Evolutionary conservation across 2,888 invertebrate genomes (phyloP), one percentile per base, ranked within the genome.

Genomic region (Lasioglossum morio): DNA sequence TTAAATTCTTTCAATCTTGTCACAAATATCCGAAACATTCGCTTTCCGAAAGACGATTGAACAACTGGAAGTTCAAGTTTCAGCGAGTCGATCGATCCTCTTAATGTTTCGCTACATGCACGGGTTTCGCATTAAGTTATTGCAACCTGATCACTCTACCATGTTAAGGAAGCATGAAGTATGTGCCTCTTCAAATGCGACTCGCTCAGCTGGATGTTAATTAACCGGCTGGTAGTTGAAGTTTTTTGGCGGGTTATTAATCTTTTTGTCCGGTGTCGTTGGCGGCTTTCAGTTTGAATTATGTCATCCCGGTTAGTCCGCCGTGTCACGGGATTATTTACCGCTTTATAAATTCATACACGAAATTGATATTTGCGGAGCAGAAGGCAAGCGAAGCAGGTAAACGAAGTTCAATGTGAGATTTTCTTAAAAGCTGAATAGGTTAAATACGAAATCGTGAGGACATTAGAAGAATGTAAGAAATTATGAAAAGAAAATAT

Each of bases 121-220:
- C 27, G 69, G 37, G 37, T 53, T 77, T 69, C 69, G 66, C n/a
- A 69, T 77, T 53, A 37, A 34, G n/a, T 77, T 69, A 77, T 34
- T 48, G 37, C 77, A 37, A 69, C 37, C 12, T 37, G 48, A 4
- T 53, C 66, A 48, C 48, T 69, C 48, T 34, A 53, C 77, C 69
- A 66, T 69, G 53, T 19, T 37, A 69, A 40, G 48, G 37, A n/a
- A n/a, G 37, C 37, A 48, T 16, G 53, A 46, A 34, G 48, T n/a
- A 37, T 53, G 7, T 12, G 66, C 40, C 27, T 30, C 30, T 43
- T 60, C 27, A 19, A 37, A 69, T 4, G 37, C 69, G 69, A 69
- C 10, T 34, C 69, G 69, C 37, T 40, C 69, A 23, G 37, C 37
- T 37, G 69, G 37, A 34, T 34, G 37, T 69, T 69, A 69, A 69